Percentiles rank a stretch among this genome's conserved stretches.
These are phyloP conservation scores for Acromyrmex echinatior DNA, from an alignment of 1,140 invertebrate species.

Conservation along the genomic window DNA sequence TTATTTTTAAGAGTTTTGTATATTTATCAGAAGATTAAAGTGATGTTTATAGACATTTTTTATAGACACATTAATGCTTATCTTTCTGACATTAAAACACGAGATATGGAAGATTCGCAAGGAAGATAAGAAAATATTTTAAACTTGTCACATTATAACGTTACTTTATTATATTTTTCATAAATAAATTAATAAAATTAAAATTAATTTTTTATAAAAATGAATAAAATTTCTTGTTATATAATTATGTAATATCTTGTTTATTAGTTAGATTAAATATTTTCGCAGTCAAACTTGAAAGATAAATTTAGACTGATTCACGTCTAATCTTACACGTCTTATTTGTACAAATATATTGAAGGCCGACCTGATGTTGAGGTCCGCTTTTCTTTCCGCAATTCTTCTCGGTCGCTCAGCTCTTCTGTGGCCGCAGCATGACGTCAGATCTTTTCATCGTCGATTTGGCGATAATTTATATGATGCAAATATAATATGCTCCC, in stretches of 20 bases:
- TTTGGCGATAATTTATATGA: slow-evolving; percentile 67
- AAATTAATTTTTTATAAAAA: neutral
- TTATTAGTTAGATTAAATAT: slow-evolving; percentile 61
- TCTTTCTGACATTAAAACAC: neutral
- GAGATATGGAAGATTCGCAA: neutral
- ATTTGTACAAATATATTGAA: slow-evolving; percentile 42
- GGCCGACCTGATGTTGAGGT: neutral
- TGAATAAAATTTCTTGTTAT: neutral
- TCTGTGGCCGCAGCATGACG: neutral
- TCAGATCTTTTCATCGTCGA: slow-evolving; percentile 34
- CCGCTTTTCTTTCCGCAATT: neutral
- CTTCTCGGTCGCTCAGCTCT: neutral
- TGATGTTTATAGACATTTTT: neutral
- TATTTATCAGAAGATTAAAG: neutral
- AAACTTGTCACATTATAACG: neutral
- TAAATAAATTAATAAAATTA: neutral
- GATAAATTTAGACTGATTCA: slow-evolving; percentile 59
- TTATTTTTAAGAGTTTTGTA: neutral
- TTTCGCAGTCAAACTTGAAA: slow-evolving; percentile 37
- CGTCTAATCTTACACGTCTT: slow-evolving; percentile 41
- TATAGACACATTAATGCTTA: neutral
- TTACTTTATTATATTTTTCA: neutral
- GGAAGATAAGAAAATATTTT: neutral
- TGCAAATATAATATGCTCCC: slow-evolving; percentile 70
- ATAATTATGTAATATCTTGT: slow-evolving; percentile 41